A percentile compares a stretch with the other conserved stretches of the same genome.
phyloP scores from a whole-genome alignment of 1,140 invertebrate genomes.

The Drosophila bocki region DNA sequence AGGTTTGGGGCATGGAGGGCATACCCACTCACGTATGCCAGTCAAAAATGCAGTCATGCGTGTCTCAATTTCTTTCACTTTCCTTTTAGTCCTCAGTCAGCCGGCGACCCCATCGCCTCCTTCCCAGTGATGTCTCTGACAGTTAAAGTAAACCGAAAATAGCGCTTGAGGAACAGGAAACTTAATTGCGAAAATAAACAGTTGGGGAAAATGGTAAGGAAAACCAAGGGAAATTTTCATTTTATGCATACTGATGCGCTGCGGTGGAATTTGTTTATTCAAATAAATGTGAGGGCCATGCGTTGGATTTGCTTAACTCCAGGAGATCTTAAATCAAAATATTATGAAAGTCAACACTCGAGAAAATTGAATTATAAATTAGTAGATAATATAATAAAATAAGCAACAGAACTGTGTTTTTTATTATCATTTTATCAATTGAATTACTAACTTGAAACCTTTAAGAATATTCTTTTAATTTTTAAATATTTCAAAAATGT shows the following conservation, averaged over 20 bases:
- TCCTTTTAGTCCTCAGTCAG: constrained; percentile 2
- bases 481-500: not conserved
- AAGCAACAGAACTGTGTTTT: not conserved
- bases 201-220: constrained; percentile 4
- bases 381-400: not conserved
- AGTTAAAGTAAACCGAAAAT: constrained; percentile 31
- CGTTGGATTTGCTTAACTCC: not conserved
- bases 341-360: not conserved
- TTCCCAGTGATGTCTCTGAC: constrained; percentile 12
- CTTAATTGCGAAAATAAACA: constrained; percentile 52
- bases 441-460: not conserved
- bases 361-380: not conserved
- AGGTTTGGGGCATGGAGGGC: not conserved
- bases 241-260: constrained; percentile 15
- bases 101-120: not conserved
- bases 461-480: not conserved
- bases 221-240: constrained; percentile 11
- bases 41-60: constrained; percentile 61
- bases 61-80: constrained; percentile 45
- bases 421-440: no score
- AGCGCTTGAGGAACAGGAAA: constrained; percentile 30
- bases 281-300: not conserved
- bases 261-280: constrained; percentile 14
- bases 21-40: constrained; percentile 39
- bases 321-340: not conserved